Base-by-base conservation (phyloP, 2,888 invertebrate genomes). In the Galeopsomyia nigrocyanea region DNA sequence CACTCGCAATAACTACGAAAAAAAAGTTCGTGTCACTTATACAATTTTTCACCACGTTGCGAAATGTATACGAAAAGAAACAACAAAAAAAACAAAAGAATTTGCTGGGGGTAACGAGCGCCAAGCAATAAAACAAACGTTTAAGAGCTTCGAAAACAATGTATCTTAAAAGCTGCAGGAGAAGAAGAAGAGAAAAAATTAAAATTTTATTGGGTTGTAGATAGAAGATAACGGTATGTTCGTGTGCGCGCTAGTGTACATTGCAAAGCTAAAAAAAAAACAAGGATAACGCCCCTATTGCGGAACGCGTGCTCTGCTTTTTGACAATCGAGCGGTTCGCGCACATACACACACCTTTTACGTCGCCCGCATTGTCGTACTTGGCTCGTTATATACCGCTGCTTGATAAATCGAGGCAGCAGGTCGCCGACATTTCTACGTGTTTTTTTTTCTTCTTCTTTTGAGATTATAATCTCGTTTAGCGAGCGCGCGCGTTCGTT, bases 361-460 rank as follows among this genome's bases (percentile, higher is more conserved):
- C 26, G 79, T 78, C 77, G 78, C 82, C 82, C 80, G 82, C 78
- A 81, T 81, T 56, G 66, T 60, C 66, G 14, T 31, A 2, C 3
- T 5, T 26, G 26, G 26, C 31, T 55, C 47, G 51, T 56, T 19
- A 47, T 21, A 26, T 26, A 5, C 26, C 26, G 26, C 26, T 26
- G 39, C 39, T n/a, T 39, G 39, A 39, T 39, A 39, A 39, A 13
- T 39, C 39, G 39, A 39, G 26, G 26, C 26, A 26, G 10, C 39
- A 39, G 39, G 39, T 39, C 10, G 39, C 39, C 39, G 39, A 5
- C 26, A 26, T 26, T 26, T 26, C 26, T 26, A 5, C 26, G 39
- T n/a, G n/a, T n/a, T 10, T 39, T 39, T 39, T 10, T 3, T 39
- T 39, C 39, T 39, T 10, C 39, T 10, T 5, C 39, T 5, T 26